Evolutionary conservation across 2,797 vertebrate species (phyloP).

Genomic region (Onychomys arenicola): DNA sequence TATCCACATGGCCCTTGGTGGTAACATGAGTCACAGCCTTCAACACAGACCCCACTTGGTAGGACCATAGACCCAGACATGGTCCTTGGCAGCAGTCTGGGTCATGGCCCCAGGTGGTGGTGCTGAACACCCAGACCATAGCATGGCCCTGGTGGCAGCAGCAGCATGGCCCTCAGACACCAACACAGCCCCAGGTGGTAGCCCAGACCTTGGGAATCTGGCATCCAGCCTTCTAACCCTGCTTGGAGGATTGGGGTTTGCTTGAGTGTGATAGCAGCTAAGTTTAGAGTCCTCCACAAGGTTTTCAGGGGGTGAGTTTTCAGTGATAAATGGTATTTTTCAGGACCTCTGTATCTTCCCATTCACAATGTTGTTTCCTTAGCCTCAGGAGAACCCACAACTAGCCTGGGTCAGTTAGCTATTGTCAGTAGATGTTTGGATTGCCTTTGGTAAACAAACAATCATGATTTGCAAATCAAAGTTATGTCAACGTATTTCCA

Average conservation of each 20-base stretch:
- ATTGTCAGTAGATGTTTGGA: neutral
- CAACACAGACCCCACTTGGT: neutral
- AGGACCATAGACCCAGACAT: neutral
- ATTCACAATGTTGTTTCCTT: neutral
- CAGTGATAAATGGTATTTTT: conserved; percentile 3
- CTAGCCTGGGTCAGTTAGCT: neutral
- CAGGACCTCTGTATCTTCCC: neutral
- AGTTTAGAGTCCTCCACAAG: neutral
- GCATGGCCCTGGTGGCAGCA: neutral
- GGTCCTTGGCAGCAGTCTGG: too few species aligned
- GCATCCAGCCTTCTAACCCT: neutral
- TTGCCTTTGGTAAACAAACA: neutral
- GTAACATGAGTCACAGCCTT: neutral
- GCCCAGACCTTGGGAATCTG: too few species aligned
- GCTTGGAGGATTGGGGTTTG: neutral
- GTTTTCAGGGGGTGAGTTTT: conserved; percentile 3
- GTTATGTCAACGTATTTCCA: neutral
- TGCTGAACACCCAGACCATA: neutral
- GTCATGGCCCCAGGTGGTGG: too few species aligned
- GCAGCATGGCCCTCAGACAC: too few species aligned
- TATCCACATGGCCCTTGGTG: neutral
- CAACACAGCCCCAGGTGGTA: too few species aligned
- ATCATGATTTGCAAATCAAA: neutral
- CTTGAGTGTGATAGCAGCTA: neutral
- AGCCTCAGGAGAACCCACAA: neutral